phyloP scores from a whole-genome alignment of 2,797 vertebrate genomes.

The Podargus strigoides region DNA sequence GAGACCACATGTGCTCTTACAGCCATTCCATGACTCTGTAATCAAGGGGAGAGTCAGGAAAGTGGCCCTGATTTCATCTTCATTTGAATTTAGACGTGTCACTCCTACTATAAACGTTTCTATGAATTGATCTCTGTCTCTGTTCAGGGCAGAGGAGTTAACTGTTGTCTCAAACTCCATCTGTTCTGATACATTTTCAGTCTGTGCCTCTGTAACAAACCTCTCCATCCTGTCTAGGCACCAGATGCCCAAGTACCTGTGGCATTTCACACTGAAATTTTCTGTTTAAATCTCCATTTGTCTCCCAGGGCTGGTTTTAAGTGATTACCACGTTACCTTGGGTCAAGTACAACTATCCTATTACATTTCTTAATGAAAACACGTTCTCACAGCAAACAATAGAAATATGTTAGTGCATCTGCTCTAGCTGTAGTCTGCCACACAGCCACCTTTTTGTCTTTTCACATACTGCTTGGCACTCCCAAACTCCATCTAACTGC shows the following conservation, averaged over 20 bases:
- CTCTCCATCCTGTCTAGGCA: neutral
- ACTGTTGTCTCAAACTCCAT: neutral
- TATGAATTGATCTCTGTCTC: no score
- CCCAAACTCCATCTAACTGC: accelerated
- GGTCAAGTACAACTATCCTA: neutral
- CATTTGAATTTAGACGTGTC: neutral
- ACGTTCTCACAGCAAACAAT: neutral
- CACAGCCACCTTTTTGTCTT: no score
- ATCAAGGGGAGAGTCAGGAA: neutral
- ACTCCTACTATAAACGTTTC: neutral
- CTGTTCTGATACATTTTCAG: neutral
- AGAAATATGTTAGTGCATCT: neutral
- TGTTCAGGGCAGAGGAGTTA: neutral
- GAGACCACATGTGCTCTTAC: neutral
- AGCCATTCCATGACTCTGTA: neutral
- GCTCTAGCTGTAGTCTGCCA: neutral
- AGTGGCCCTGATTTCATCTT: neutral
- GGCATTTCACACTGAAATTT: neutral
- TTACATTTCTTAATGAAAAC: neutral
- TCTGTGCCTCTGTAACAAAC: neutral
- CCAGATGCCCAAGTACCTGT: neutral
- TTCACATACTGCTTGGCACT: neutral
- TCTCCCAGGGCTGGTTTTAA: neutral
- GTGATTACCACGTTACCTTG: neutral
- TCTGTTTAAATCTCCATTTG: neutral